phyloP scores from a whole-genome alignment of 1,140 invertebrate species.

The Listronotus bonariensis region DNA sequence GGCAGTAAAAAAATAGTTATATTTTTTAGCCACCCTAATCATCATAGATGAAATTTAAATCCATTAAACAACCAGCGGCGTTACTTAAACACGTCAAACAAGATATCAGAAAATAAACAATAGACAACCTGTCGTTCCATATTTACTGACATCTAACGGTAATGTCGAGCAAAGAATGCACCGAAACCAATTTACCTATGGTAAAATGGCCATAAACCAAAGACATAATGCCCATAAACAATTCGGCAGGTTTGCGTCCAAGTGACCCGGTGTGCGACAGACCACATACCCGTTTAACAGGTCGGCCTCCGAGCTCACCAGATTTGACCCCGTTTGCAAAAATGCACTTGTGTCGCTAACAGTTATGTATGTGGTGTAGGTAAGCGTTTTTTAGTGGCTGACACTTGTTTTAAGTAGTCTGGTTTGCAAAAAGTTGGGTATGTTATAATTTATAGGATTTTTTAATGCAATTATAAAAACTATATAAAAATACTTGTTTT shows the following conservation, averaged over 20 bases:
- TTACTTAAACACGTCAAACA: too few relatives aligned
- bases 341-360: constrained; percentile 13
- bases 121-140: constrained; percentile 20
- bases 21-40: too few relatives aligned
- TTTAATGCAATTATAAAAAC: too few relatives aligned
- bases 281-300: constrained; percentile 15
- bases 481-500: too few relatives aligned
- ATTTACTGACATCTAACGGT: constrained; percentile 19
- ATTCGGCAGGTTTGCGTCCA: constrained; percentile 31
- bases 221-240: constrained; percentile 25
- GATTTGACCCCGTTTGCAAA: constrained; percentile 34
- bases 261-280: constrained; percentile 23
- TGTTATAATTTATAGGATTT: too few relatives aligned
- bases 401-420: constrained; percentile 28
- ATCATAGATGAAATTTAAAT: too few relatives aligned
- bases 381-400: constrained; percentile 6
- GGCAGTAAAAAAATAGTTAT: too few relatives aligned
- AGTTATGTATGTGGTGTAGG: constrained; percentile 25
- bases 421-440: neutral
- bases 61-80: too few relatives aligned
- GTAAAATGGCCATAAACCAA: constrained; percentile 18
- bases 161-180: constrained; percentile 14
- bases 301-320: constrained; percentile 13
- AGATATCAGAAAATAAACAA: constrained; percentile 16
- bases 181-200: constrained; percentile 23